Base-by-base conservation (phyloP, 1,140 invertebrate genomes). In the Temnothorax longispinosus region DNA sequence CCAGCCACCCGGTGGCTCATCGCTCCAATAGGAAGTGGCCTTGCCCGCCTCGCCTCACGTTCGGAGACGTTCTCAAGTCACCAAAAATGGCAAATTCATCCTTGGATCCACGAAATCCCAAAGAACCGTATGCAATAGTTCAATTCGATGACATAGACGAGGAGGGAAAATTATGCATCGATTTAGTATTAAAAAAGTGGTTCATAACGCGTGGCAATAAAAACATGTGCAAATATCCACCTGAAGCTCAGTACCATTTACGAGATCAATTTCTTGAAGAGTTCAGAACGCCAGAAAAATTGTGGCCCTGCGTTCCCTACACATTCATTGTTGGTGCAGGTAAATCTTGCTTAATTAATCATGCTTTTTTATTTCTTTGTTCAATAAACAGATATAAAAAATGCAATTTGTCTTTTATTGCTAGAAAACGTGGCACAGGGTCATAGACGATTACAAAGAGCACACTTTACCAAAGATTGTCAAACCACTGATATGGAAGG, bases 11-110 rank as follows among this genome's bases (percentile, higher is more conserved):
- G 80, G 80, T 84, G 56, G 13, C 38, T 71, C 15, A 27, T 54
- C 6, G 52, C 54, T 84, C 27, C 80, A 18, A 50, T 84, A 84
- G 69, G 54, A 75, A 75, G 80, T 84, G 44, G 80, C 80, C 80
- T 84, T 84, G 80, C 80, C 80, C 67, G 27, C 27, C 27, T 27
- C 27, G 27, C 27, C 27, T 27, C 27, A 82, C 69, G 41, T 71
- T 54, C n/a, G 52, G 27, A 27, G 27, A 27, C 27, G 27, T 27
- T 27, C 27, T 27, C 27, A 27, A 27, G 27, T 27, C 27, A 27
- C 6, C 3, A n/a, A 56, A 58, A 58, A 58, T 58, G 56, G n/a
- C 21, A 27, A 58, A 27, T 58, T 0, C 21, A 58, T 58, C 21
- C 0, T 58, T 58, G 7, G 7, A 21, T 58, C 21, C 21, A 58